phyloP scores from a whole-genome alignment of 2,888 invertebrate genomes.

The Drosophila vallismaia region DNA sequence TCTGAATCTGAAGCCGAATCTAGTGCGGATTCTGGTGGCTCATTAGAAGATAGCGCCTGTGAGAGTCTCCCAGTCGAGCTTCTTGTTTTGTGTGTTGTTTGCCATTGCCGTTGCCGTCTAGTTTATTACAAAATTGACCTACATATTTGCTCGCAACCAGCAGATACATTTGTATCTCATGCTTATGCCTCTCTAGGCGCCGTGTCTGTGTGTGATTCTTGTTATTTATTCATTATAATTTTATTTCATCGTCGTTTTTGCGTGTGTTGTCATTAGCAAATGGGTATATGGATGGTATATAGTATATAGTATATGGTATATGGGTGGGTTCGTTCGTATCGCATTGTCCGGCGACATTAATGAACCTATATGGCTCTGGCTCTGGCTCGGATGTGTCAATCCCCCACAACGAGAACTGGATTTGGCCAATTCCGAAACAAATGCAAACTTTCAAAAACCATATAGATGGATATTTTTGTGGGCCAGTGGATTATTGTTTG shows the following conservation, averaged over 20 bases:
- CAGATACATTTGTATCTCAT: constrained; percentile 44
- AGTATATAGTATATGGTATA: neutral
- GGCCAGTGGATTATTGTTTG: constrained; percentile 29
- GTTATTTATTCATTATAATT: constrained; percentile 78
- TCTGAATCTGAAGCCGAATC: constrained; percentile 10
- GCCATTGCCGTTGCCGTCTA: constrained; percentile 49
- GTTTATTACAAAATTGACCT: constrained; percentile 81
- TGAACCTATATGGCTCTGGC: constrained; percentile 74
- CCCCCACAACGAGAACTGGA: neutral
- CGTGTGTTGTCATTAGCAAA: constrained; percentile 37
- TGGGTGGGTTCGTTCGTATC: constrained; percentile 31
- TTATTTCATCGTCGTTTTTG: constrained; percentile 64
- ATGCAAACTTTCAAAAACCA: constrained; percentile 33
- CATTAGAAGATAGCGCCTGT: constrained; percentile 19
- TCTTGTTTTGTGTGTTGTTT: constrained; percentile 34
- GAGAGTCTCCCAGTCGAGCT: constrained; percentile 26
- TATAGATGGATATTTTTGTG: constrained; percentile 5
- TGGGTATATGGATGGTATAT: constrained; percentile 1
- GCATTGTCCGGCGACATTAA: constrained; percentile 73
- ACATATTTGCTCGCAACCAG: constrained; percentile 62
- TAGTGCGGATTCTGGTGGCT: constrained; percentile 21
- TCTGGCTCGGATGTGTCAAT: constrained; percentile 65
- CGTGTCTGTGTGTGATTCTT: constrained; percentile 31
- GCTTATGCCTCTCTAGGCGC: constrained; percentile 1
- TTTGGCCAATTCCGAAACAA: constrained; percentile 5